Conservation (phyloP, 2,797 vertebrate genomes). For the Myotis planiceps region DNA sequence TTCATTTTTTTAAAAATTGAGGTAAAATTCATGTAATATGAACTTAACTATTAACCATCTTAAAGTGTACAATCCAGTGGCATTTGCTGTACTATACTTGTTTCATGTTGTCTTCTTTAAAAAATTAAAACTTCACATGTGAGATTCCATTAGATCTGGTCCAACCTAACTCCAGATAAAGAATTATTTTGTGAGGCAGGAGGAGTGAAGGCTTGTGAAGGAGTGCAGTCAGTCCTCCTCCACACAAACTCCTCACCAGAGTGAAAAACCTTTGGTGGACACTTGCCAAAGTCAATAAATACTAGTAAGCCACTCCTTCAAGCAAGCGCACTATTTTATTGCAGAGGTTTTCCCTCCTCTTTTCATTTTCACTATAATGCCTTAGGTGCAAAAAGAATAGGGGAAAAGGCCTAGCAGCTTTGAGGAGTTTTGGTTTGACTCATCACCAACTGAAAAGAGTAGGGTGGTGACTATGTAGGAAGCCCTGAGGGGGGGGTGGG, state of each 20-base stretch:
- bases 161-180: constrained; percentile 29
- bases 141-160: neutral
- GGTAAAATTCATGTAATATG: neutral
- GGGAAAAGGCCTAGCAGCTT: neutral
- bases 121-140: neutral
- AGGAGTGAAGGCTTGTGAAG: neutral
- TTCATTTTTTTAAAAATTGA: neutral
- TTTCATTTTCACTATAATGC: neutral
- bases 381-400: neutral
- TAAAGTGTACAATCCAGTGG: neutral
- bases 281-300: neutral
- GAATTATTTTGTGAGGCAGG: constrained; percentile 26
- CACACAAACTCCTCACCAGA: neutral
- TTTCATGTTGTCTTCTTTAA: neutral
- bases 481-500: neutral
- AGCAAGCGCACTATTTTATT: neutral
- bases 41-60: neutral
- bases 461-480: neutral
- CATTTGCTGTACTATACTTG: neutral
- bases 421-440: constrained; percentile 60
- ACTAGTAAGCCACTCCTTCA: neutral
- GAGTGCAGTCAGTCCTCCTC: neutral
- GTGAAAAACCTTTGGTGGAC: neutral
- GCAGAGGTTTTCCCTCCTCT: neutral
- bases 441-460: neutral